Conservation (phyloP, 2,888 invertebrate species). For the Crematogaster levior region DNA sequence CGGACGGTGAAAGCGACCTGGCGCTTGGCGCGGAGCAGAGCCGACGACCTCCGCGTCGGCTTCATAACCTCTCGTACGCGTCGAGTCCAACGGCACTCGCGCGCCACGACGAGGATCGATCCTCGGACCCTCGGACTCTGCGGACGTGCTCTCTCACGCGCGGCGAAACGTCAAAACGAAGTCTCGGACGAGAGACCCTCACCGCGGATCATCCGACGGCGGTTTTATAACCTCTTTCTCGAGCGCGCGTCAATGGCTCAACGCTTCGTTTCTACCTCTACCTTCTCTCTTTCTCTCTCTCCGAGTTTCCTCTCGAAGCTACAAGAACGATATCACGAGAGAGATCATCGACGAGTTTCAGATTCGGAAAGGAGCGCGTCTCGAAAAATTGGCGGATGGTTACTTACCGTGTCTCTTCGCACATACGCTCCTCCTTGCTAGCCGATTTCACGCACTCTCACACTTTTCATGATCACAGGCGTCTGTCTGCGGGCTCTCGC, state of each 20-base stretch:
- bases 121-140: neutral
- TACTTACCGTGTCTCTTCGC: constrained; percentile 57
- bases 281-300: neutral
- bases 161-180: neutral
- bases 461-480: constrained; percentile 74
- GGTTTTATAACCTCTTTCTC: constrained; percentile 62
- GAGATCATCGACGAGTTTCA: neutral
- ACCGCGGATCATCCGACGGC: constrained; percentile 48
- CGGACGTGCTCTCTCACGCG: neutral
- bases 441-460: constrained; percentile 73
- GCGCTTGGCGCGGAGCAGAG: neutral
- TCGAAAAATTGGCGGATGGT: constrained; percentile 13
- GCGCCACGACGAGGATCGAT: neutral
- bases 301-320: neutral
- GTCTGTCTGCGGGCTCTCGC: neutral
- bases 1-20: constrained; percentile 2
- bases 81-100: neutral
- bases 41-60: neutral
- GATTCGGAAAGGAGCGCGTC: neutral
- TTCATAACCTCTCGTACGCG: constrained; percentile 22
- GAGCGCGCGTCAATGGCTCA: neutral
- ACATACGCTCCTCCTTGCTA: constrained; percentile 53
- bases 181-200: neutral
- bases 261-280: neutral
- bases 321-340: neutral